Evolutionary conservation across 2,113 vertebrate species (phyloP).

Genomic region (Callopanchax toddi): DNA sequence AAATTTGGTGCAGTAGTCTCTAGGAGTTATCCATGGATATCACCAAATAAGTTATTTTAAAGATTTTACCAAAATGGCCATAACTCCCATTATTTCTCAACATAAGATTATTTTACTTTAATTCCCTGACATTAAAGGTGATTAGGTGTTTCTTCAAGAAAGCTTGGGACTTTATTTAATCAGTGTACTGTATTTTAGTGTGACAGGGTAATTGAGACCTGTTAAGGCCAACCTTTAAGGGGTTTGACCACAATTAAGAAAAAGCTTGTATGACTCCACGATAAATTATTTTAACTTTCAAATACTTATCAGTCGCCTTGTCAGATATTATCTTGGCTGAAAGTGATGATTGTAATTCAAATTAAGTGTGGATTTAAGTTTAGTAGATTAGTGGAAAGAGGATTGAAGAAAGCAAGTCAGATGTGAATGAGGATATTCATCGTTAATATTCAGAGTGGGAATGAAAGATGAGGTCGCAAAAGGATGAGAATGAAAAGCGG

Average conservation of each 20-base stretch:
- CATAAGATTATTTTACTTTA: too few relatives aligned
- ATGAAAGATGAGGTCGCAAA: constrained; percentile 30
- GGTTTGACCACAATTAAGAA: not conserved
- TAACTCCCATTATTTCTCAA: too few relatives aligned
- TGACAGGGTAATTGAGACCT: not conserved
- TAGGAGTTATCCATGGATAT: too few relatives aligned
- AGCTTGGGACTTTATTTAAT: too few relatives aligned
- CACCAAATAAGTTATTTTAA: too few relatives aligned
- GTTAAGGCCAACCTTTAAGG: not conserved
- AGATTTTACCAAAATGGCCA: too few relatives aligned
- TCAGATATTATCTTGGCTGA: not conserved
- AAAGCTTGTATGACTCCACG: not conserved
- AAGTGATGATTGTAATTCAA: constrained; percentile 1
- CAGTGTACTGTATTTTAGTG: not conserved
- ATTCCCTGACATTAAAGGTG: too few relatives aligned
- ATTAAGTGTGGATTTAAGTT: constrained; percentile 12
- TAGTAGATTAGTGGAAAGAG: constrained; percentile 5
- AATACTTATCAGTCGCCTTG: not conserved
- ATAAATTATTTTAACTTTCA: too few relatives aligned
- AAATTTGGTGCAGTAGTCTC: too few relatives aligned
- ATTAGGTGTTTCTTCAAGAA: too few relatives aligned
- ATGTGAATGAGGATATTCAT: constrained; percentile 16
- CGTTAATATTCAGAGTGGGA: constrained; percentile 55
- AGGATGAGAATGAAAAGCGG: constrained; percentile 41
- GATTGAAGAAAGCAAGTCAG: not conserved